These are phyloP conservation scores for Poecilia latipinna DNA, from an alignment of 2,113 vertebrate species.

Conservation along the genomic window DNA sequence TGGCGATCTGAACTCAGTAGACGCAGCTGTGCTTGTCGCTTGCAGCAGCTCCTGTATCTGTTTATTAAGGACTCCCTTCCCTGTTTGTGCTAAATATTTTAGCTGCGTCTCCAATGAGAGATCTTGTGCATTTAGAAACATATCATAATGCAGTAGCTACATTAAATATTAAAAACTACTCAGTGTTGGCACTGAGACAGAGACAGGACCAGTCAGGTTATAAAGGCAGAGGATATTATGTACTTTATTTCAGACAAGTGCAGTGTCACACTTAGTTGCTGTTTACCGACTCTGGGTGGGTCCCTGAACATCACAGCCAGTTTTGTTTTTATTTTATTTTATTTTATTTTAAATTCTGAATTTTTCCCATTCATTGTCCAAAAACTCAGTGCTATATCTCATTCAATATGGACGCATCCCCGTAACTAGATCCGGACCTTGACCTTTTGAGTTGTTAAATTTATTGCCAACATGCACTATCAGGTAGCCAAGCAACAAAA, in stretches of 20 bases:
- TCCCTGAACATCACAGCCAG: neutral
- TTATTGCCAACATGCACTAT: neutral
- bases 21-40: neutral
- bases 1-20: neutral
- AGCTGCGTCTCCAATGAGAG: neutral
- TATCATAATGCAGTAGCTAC: neutral
- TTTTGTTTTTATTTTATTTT: neutral
- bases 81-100: neutral
- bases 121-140: neutral
- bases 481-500: constrained; percentile 6
- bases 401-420: neutral
- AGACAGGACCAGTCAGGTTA: neutral
- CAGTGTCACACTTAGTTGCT: neutral
- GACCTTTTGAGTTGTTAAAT: neutral
- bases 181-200: neutral
- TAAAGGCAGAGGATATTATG: neutral
- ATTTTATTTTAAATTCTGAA: neutral
- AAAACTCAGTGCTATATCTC: neutral
- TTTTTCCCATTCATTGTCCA: neutral
- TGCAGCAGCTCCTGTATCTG: neutral
- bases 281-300: neutral
- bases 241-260: neutral
- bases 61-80: neutral
- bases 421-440: neutral
- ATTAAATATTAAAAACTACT: neutral